Evolutionary conservation across 2,888 invertebrate genomes (phyloP), one percentile per base, ranked within the genome.

Genomic region (Anagyrus pseudococci): DNA sequence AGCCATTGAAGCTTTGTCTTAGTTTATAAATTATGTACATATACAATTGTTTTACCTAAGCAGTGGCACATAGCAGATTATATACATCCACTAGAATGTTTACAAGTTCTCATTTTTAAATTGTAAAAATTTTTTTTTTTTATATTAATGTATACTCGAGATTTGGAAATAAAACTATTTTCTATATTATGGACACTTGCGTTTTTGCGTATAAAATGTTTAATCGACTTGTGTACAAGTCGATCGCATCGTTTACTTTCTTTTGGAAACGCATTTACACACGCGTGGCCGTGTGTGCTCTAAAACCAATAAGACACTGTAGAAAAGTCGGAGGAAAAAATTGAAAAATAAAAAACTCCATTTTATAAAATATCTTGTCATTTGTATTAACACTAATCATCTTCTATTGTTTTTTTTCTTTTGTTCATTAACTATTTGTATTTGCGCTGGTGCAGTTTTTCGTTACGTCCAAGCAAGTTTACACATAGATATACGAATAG

Each of bases 51-150:
- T 61, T 61, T 57, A 10, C 59, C 57, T 44, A 67, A 67, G 67
- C 62, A 67, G 64, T 67, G 67, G 67, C 67, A 64, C 67, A 67
- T 61, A 64, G 62, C 62, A 62, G 61, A 59, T 67, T 58, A 65
- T 61, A 61, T 61, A 65, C 61, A 65, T 48, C 44, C 37, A 56
- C 59, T 56, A 49, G 54, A 56, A 54, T 56, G 29, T 49, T 41
- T 33, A n/a, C 33, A 44, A 47, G 50, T 29, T 26, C 41, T 46
- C n/a, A 19, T 4, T n/a, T n/a, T n/a, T n/a, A n/a, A n/a, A n/a
- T n/a, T 47, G 52, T 64, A 60, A 64, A 64, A 64, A 64, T 41
- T 37, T 53, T 17, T 2, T 25, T 62, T 41, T 20, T 37, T 40
- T 47, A n/a, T n/a, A n/a, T n/a, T 46, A 26, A 37, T 53, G 29